Percentiles rank a stretch among this genome's conserved stretches.
phyloP scores from a whole-genome alignment of 1,140 invertebrate species.

The Notospermus geniculatus region DNA sequence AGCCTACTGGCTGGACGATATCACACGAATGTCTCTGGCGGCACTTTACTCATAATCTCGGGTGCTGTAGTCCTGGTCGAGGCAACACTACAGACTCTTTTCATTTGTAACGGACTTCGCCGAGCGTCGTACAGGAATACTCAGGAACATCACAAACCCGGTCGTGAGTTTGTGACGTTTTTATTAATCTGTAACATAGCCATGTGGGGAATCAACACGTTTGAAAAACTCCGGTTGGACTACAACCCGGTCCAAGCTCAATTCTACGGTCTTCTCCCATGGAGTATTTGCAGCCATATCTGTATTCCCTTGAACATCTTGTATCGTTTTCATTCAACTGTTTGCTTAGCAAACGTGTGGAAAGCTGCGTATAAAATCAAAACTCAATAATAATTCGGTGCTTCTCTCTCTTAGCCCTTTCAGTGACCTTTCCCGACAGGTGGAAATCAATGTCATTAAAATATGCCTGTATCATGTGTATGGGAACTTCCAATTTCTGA shows the following conservation, averaged over 20 bases:
- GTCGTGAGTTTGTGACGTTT: conserved; percentile 92
- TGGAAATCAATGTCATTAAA: too few species aligned
- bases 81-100: conserved; percentile 84
- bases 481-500: too few species aligned
- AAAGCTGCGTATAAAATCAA: conserved; percentile 43
- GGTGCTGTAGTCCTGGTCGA: conserved; percentile 70
- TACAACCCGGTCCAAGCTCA: conserved; percentile 38
- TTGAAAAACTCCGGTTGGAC: conserved; percentile 38
- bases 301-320: conserved; percentile 46
- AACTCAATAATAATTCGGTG: not conserved
- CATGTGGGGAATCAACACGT: conserved; percentile 45
- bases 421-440: too few species aligned
- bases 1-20: conserved; percentile 83
- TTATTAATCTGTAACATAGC: conserved; percentile 81
- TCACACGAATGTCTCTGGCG: conserved; percentile 64
- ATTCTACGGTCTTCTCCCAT: conserved; percentile 40
- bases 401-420: too few species aligned
- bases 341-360: conserved; percentile 50
- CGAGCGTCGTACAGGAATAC: conserved; percentile 84
- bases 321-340: conserved; percentile 49
- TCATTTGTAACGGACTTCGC: conserved; percentile 64
- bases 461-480: too few species aligned
- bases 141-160: conserved; percentile 89
- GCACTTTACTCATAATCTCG: conserved; percentile 34
- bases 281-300: conserved; percentile 45